Percentiles rank a stretch among this genome's conserved stretches.
Conservation (phyloP, 2,888 invertebrate genomes). For the Nymphalis urticae region DNA sequence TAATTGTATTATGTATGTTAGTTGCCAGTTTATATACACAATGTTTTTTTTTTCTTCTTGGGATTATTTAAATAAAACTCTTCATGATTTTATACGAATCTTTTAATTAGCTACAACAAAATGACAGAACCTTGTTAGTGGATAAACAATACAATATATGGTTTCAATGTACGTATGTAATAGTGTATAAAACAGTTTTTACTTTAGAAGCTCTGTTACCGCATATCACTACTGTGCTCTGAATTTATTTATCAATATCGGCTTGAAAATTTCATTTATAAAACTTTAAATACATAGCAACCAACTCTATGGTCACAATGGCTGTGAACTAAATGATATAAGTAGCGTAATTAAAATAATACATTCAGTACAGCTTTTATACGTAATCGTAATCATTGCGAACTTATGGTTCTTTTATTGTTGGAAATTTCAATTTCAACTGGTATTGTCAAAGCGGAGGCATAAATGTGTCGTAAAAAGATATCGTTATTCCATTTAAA, state of each 20-base stretch:
- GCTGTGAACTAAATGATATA: no score
- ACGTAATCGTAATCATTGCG: no score
- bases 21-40: neutral
- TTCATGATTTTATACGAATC: constrained; percentile 61
- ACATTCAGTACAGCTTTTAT: no score
- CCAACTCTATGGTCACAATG: no score
- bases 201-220: constrained; percentile 76
- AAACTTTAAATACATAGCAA: no score
- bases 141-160: constrained; percentile 61
- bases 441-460: no score
- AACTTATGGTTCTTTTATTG: no score
- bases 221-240: constrained; percentile 79
- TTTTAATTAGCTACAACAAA: constrained; percentile 79
- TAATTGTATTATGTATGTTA: no score
- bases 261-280: constrained; percentile 53
- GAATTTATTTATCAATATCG: constrained; percentile 66
- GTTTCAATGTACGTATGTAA: constrained; percentile 45
- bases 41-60: neutral
- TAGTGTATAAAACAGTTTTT: constrained; percentile 77
- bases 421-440: no score
- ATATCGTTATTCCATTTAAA: no score
- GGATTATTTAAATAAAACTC: constrained; percentile 31
- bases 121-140: constrained; percentile 57
- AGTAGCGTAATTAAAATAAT: no score
- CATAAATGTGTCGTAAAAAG: no score